Evolutionary conservation across 2,797 vertebrate species (phyloP), one percentile per base, ranked within the genome.

Genomic region (Potorous gilbertii): DNA sequence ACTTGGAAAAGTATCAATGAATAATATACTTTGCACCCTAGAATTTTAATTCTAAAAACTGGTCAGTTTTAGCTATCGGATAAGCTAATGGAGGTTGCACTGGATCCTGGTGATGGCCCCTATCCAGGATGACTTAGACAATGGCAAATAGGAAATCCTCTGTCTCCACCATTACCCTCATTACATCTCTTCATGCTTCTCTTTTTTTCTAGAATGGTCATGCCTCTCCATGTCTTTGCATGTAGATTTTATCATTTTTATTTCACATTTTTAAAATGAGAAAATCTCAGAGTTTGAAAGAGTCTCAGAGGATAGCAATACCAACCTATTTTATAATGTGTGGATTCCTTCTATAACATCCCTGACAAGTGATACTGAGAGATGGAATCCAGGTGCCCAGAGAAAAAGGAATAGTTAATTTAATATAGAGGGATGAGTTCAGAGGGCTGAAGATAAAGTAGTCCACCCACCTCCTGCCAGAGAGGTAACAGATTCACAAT

Each of bases 341-440:
- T 24, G 66, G 21, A 74, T 87, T 87, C 40, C 21, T 87, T 50
- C 40, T 46, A 11, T 27, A 87, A 50, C 24, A 87, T 46, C 24
- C 40, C 18, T 87, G 40, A 87, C 40, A 50, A 28, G 10, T 57
- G 40, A 95, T 46, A 93, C 81, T 40, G 31, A 21, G 57, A 55
- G 31, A 40, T 27, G 8, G 90, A 87, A n/a, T 91, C 46, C 27
- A 94, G 94, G 57, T 13, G 90, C 57, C 62, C 34, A 89, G 5
- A 55, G 50, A 92, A 90, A 94, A 92, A 13, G 81, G 46, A 94
- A 55, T 90, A 89, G 55, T 18, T 90, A 56, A 95, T 56, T 16
- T 31, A 74, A 2, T 9, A 52, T 40, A 55, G n/a, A 12, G 54
- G 81, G 31, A 92, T 59, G 54, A 59, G 74, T 46, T 87, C 40